Base-by-base conservation (phyloP, 2,888 invertebrate genomes). In the Dusona sp. region DNA sequence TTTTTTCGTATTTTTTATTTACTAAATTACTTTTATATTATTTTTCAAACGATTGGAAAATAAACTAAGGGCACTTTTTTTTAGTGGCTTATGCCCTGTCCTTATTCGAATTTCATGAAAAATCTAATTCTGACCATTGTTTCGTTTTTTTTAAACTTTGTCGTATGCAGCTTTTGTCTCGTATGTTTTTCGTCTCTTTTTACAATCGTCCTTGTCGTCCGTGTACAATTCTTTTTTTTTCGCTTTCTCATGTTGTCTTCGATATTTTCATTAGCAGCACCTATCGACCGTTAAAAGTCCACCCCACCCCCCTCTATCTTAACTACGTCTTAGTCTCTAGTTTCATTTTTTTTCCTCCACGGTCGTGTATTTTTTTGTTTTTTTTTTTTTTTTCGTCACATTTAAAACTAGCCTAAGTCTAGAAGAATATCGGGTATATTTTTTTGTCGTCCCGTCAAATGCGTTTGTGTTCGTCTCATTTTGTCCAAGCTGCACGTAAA, bases 91-190 rank as follows among this genome's bases (percentile, higher is more conserved):
- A 93, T 93, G 93, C 93, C 93, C 93, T 92, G 92, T 90, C 91
- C 90, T 93, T 93, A 91, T 92, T 91, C 92, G 90, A 92, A 90
- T 91, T 90, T 92, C 92, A 91, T 95, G 95, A 96, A 96, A 96
- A 96, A 95, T 95, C 95, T 95, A 95, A 95, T 95, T 95, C 95
- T 95, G 95, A 95, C 95, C 95, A 95, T 95, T 95, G 89, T 91
- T 95, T 95, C 95, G 95, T 95, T 95, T 94, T 94, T 94, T 95
- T 95, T 61, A 38, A 85, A 77, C 78, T 85, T 85, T 85, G 95
- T 95, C 94, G 94, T 94, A 57, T 95, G 83, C 83, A 83, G 95
- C 95, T 95, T 95, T 95, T 95, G 95, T 95, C 95, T 95, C 11
- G 11, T 13, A 11, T 42, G 95, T 95, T 89, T 91, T 95, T 95